phyloP scores from a whole-genome alignment of 2,113 vertebrate species.

The Chelonoidis abingdonii region DNA sequence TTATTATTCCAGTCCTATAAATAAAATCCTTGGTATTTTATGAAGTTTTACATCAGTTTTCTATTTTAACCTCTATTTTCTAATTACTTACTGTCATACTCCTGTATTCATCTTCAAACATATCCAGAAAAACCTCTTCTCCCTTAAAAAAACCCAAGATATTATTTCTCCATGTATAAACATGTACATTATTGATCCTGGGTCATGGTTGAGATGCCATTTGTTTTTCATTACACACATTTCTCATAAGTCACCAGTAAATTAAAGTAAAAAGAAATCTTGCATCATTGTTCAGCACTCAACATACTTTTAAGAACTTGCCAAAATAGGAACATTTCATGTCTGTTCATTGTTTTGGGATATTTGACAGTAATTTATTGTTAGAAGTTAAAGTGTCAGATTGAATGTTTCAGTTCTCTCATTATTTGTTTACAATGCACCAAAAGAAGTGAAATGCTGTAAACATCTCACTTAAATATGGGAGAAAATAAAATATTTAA shows the following conservation, averaged over 20 bases:
- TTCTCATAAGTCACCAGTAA: slow-evolving; percentile 55
- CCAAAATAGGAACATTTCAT: background rate
- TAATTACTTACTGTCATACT: slow-evolving; percentile 92
- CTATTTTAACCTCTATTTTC: background rate
- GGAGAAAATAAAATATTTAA: background rate
- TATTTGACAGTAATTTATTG: background rate
- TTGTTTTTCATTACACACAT: slow-evolving; percentile 24
- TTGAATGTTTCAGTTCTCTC: background rate
- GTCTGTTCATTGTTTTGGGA: background rate
- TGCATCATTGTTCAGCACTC: background rate
- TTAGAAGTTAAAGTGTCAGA: background rate
- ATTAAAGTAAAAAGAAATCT: slow-evolving; percentile 6
- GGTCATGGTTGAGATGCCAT: background rate
- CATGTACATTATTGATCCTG: slow-evolving; percentile 26
- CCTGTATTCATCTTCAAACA: slow-evolving; percentile 99
- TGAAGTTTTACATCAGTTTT: background rate
- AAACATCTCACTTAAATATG: background rate
- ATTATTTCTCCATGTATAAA: background rate
- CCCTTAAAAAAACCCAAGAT: slow-evolving; percentile 80
- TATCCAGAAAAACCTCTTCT: slow-evolving; percentile 98
- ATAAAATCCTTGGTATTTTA: background rate
- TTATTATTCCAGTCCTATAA: background rate
- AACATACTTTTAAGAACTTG: background rate
- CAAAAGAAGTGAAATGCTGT: background rate
- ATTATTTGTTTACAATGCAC: background rate